These are phyloP conservation scores for Heliangelus exortis DNA, from an alignment of 2,797 vertebrate species.

Conservation along the genomic window DNA sequence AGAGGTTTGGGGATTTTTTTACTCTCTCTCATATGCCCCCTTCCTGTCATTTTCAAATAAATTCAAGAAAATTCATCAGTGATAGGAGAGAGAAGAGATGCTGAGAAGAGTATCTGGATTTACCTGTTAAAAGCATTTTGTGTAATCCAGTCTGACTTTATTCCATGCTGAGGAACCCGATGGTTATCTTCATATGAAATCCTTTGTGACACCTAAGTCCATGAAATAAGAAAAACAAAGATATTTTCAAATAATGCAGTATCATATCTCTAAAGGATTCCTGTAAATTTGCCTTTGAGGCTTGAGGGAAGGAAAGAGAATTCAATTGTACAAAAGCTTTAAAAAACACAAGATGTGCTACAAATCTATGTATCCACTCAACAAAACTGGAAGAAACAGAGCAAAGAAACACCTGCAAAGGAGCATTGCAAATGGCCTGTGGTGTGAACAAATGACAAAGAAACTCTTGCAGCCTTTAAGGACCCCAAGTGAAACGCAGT, in stretches of 20 bases:
- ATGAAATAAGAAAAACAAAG: conserved; percentile 63
- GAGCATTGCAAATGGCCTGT: not conserved
- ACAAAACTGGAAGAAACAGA: not conserved
- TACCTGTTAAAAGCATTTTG: conserved; percentile 54
- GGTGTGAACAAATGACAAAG: not conserved
- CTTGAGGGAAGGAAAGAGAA: conserved; percentile 41
- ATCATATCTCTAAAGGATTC: conserved; percentile 63
- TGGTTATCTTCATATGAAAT: conserved; percentile 57
- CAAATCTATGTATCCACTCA: not conserved
- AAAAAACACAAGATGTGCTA: not conserved
- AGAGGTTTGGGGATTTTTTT: not conserved
- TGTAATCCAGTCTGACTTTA: conserved; percentile 53
- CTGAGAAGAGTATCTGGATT: conserved; percentile 14
- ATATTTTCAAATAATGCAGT: conserved; percentile 69
- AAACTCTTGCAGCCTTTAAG: not conserved
- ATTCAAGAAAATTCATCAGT: conserved; percentile 36
- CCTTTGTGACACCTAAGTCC: conserved; percentile 60
- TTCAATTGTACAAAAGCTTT: conserved; percentile 53
- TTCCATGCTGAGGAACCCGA: conserved; percentile 31
- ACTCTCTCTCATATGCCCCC: not conserved
- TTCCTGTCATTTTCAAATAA: conserved; percentile 30
- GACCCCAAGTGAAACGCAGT: not conserved
- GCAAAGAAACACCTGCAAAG: not conserved
- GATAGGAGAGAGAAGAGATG: not conserved
- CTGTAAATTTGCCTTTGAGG: conserved; percentile 68